phyloP scores from a whole-genome alignment of 2,797 vertebrate species.

The Rhinichthys osculus region DNA sequence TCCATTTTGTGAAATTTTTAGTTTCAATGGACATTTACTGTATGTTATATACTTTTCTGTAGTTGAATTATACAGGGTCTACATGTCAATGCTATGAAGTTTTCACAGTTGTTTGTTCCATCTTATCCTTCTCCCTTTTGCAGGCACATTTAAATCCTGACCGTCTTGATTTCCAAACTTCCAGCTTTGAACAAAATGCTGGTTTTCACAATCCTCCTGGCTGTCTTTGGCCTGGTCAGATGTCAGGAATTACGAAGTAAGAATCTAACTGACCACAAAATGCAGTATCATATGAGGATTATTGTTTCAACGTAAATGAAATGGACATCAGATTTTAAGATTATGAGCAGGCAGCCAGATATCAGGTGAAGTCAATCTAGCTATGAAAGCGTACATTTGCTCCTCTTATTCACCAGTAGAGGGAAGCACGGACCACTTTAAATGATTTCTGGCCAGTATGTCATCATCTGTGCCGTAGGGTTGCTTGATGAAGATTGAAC shows the following conservation, averaged over 20 bases:
- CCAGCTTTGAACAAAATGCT: constrained; percentile 67
- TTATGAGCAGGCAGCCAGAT: not conserved
- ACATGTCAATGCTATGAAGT: not conserved
- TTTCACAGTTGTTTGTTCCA: not conserved
- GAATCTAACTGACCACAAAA: constrained; percentile 53
- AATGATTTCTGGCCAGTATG: not conserved
- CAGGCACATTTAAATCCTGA: constrained; percentile 71
- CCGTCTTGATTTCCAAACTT: constrained; percentile 67
- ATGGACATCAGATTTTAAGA: not conserved
- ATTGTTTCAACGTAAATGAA: not conserved
- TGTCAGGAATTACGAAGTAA: constrained; percentile 78
- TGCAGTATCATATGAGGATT: too few species aligned
- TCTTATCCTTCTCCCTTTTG: constrained; percentile 35
- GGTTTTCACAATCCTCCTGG: constrained; percentile 68
- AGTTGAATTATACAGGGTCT: not conserved
- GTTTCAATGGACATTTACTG: not conserved
- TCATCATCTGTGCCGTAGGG: not conserved
- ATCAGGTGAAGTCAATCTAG: not conserved
- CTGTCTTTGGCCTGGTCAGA: constrained; percentile 65
- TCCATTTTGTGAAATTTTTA: not conserved
- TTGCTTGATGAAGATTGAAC: constrained; percentile 12
- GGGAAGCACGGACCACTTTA: constrained; percentile 56
- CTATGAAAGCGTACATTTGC: not conserved
- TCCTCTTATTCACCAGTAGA: constrained; percentile 64
- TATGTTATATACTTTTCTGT: not conserved